Evolutionary conservation across 2,888 invertebrate species (phyloP), one percentile per base, ranked within the genome.

Genomic region (Theretra japonica): DNA sequence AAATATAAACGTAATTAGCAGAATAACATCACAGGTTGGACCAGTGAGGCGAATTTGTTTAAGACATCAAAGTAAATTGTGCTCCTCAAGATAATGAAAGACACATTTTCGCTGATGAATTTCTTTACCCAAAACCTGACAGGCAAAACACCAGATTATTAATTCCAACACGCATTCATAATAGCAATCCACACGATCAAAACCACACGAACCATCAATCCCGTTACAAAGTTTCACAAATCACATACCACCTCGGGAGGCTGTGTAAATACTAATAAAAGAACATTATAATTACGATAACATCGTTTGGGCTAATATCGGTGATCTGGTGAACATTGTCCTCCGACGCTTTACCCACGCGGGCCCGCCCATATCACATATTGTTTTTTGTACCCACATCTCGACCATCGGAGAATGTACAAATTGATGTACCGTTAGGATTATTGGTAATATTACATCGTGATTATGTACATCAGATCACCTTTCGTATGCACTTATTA

Each of bases 271-370:
- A 93, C 87, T 90, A 90, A 91, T 92, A 92, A 88, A 89, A 87
- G 85, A 89, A 89, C 92, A 89, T 93, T 92, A 93, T 93, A 93
- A 93, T 91, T 90, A 87, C 82, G 93, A 94, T 94, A 93, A 79
- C 82, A 94, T 93, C 92, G 92, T 92, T 91, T 91, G 90, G 89
- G 81, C 85, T 83, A 85, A 84, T 89, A 89, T 90, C 90, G 82
- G 80, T 82, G 85, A 88, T 87, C 87, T 86, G 84, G 86, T 85
- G 84, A 88, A 91, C 92, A 90, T 90, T 93, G 93, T 93, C 92
- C 92, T 92, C 92, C 90, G 90, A 90, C 88, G 90, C 89, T 78
- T 81, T 82, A 87, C 93, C 91, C 89, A 93, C 93, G 89, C 91
- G 79, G 81, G 87, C 86, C 90, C 92, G 91, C 93, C 93, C 89